Percentiles rank a stretch among this genome's conserved stretches.
These are phyloP conservation scores for Ahaetulla prasina DNA, from an alignment of 2,113 vertebrate species.

Conservation along the genomic window DNA sequence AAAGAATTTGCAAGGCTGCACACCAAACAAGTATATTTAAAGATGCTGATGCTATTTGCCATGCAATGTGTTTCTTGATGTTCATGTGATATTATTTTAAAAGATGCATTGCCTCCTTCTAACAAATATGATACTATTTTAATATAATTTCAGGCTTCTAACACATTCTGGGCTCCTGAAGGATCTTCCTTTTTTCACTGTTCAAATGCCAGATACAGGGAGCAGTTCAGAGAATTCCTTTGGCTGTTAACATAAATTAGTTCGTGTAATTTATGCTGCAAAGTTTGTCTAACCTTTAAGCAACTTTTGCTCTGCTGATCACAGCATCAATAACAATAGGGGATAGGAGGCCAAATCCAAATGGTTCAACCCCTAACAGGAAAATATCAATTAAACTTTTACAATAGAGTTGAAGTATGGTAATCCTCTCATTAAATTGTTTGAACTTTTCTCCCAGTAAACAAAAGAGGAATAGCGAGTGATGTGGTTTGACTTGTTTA, in stretches of 20 bases:
- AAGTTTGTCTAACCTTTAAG: constrained; percentile 74
- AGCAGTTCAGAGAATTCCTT: constrained; percentile 45
- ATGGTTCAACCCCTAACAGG: constrained; percentile 81
- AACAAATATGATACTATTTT: constrained; percentile 34
- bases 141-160: constrained; percentile 36
- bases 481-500: constrained; percentile 83
- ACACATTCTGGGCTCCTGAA: constrained; percentile 26
- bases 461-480: constrained; percentile 83
- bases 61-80: constrained; percentile 43
- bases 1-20: constrained; percentile 71
- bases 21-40: constrained; percentile 69
- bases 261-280: constrained; percentile 66
- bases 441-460: constrained; percentile 81
- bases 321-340: constrained; percentile 73
- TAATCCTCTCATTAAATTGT: constrained; percentile 90
- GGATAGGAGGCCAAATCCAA: constrained; percentile 68
- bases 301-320: constrained; percentile 75
- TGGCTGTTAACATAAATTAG: constrained; percentile 61
- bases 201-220: constrained; percentile 45
- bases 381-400: constrained; percentile 93
- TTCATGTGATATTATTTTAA: constrained; percentile 44
- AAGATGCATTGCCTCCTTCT: constrained; percentile 40
- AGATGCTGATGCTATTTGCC: constrained; percentile 60
- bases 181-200: constrained; percentile 44
- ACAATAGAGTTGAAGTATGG: constrained; percentile 83